These are phyloP conservation scores for Aproaerema taeniolella DNA, from an alignment of 2,888 invertebrate genomes.

Conservation along the genomic window DNA sequence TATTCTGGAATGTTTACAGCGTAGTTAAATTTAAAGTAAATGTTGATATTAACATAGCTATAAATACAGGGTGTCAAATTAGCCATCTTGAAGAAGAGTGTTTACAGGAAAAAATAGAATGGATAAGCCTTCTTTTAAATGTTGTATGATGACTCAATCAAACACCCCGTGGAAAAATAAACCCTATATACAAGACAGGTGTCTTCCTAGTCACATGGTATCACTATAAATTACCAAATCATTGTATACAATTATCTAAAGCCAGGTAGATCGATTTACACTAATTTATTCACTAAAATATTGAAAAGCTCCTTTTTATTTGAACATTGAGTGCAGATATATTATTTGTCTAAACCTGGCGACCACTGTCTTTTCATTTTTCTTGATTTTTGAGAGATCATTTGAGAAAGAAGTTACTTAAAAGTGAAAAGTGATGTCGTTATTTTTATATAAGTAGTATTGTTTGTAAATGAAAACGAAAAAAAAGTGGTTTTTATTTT, in stretches of 20 bases:
- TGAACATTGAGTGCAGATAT: constrained; percentile 76
- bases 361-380: constrained; percentile 56
- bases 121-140: too few species aligned
- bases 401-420: too few species aligned
- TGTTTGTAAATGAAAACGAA: not conserved
- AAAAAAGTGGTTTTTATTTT: constrained; percentile 12
- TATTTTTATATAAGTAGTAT: not conserved
- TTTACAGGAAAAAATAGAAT: too few species aligned
- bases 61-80: constrained; percentile 21
- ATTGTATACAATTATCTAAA: constrained; percentile 76
- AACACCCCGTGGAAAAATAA: constrained; percentile 37
- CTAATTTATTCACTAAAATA: constrained; percentile 72
- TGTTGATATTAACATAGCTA: constrained; percentile 38
- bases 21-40: constrained; percentile 35
- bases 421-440: too few species aligned
- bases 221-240: constrained; percentile 48
- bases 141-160: not conserved
- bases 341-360: constrained; percentile 71
- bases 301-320: constrained; percentile 76
- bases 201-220: constrained; percentile 42
- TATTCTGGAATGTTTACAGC: constrained; percentile 37
- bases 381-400: too few species aligned
- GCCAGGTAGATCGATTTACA: constrained; percentile 67
- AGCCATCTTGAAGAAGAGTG: too few species aligned
- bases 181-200: constrained; percentile 44